phyloP scores from a whole-genome alignment of 2,888 invertebrate genomes.

The Tholera decimalis region DNA sequence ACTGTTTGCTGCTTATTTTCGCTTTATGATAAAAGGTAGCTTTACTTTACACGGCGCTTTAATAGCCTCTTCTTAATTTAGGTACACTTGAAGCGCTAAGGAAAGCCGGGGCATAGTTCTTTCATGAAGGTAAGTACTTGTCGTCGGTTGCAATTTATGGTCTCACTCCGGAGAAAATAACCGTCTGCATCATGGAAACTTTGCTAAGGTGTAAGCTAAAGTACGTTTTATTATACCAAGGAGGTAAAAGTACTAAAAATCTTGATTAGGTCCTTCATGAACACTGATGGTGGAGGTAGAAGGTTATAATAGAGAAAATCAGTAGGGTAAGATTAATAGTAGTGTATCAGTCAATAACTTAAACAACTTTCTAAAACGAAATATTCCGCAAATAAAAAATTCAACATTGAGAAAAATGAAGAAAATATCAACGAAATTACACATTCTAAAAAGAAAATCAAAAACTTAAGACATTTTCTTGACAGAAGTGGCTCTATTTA shows the following conservation, averaged over 20 bases:
- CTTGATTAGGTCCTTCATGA: slow-evolving; percentile 16
- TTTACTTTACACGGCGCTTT: slow-evolving; percentile 35
- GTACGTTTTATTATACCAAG: slow-evolving; percentile 25
- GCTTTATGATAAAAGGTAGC: slow-evolving; percentile 25
- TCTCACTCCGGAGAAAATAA: slow-evolving; percentile 75
- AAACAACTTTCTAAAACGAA: slow-evolving; percentile 21
- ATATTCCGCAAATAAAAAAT: slow-evolving; percentile 5
- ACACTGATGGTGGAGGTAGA: background rate
- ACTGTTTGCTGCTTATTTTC: slow-evolving; percentile 6
- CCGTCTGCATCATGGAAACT: slow-evolving; percentile 69
- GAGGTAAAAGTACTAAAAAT: slow-evolving; percentile 4
- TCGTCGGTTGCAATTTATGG: slow-evolving; percentile 78
- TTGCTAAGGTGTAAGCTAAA: slow-evolving; percentile 58
- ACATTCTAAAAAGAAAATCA: slow-evolving; percentile 7
- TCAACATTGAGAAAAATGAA: slow-evolving; percentile 6
- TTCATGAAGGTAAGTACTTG: slow-evolving; percentile 66
- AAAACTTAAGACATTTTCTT: slow-evolving; percentile 13
- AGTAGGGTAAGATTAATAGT: background rate
- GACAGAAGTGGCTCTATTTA: slow-evolving; percentile 2
- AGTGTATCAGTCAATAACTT: slow-evolving; percentile 25
- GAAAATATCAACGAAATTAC: slow-evolving; percentile 26
- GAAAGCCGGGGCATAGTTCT: slow-evolving; percentile 58
- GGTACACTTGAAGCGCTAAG: slow-evolving; percentile 52
- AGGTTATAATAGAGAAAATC: background rate
- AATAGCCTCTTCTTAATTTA: slow-evolving; percentile 56